A percentile compares a stretch with the other conserved stretches of the same genome.
phyloP scores from a whole-genome alignment of 2,888 invertebrate species.

The Drosophila buzzatii region DNA sequence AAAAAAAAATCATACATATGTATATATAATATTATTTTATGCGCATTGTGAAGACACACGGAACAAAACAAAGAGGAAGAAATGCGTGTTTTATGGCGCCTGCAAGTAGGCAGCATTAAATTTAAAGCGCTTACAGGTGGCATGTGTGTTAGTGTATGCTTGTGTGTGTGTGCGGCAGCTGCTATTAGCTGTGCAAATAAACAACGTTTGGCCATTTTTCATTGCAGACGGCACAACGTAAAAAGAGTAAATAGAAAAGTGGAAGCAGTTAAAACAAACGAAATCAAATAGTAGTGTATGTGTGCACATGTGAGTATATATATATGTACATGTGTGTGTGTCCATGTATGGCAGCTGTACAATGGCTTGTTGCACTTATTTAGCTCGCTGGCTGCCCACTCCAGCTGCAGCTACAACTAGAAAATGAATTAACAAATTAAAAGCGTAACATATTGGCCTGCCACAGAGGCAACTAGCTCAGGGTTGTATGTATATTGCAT shows the following conservation, averaged over 20 bases:
- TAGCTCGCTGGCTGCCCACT: slow-evolving; percentile 11
- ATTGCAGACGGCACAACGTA: slow-evolving; percentile 38
- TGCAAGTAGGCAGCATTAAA: slow-evolving; percentile 40
- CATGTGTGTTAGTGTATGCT: background rate
- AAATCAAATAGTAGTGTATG: slow-evolving; percentile 61
- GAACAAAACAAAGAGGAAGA: slow-evolving; percentile 12
- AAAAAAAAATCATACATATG: background rate
- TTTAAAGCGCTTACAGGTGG: slow-evolving; percentile 38
- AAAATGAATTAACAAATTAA: slow-evolving; percentile 79
- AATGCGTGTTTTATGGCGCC: slow-evolving; percentile 46
- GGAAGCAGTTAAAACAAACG: slow-evolving; percentile 70
- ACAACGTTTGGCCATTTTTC: slow-evolving; percentile 67
- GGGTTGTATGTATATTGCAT: slow-evolving; percentile 42
- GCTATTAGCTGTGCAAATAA: slow-evolving; percentile 68
- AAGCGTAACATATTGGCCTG: slow-evolving; percentile 73
- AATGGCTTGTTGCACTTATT: slow-evolving; percentile 57
- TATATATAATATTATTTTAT: slow-evolving; percentile 52
- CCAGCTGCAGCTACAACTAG: slow-evolving; percentile 43
- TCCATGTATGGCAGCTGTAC: slow-evolving; percentile 44
- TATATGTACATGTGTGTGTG: background rate
- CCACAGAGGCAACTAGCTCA: slow-evolving; percentile 36
- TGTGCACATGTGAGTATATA: background rate
- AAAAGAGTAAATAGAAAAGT: slow-evolving; percentile 60
- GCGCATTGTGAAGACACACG: slow-evolving; percentile 30
- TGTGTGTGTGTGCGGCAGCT: slow-evolving; percentile 11